Evolutionary conservation across 2,113 vertebrate species (phyloP), one percentile per base, ranked within the genome.

Genomic region (Syngnathus scovelli): DNA sequence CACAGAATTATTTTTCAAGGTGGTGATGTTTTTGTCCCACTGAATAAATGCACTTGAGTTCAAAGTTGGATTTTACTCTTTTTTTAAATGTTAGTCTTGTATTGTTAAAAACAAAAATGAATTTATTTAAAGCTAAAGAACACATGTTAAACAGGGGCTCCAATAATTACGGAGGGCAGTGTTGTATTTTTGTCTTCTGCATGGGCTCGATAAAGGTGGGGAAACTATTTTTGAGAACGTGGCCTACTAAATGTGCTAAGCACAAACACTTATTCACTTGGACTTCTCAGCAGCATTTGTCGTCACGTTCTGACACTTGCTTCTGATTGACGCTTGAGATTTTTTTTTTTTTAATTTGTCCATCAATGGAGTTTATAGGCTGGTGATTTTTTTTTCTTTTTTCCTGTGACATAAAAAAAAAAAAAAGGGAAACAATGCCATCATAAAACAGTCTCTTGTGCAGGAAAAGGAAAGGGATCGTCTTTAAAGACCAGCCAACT

Each of bases 371-470:
- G 55, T 81, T 80, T 75, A 69, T 61, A 80, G 79, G 84, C 89
- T 90, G 87, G 86, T 87, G 89, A 89, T 84, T 76, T 89, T 23
- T 62, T 62, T 44, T 88, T 43, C 43, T 8, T 16, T 44, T 23
- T 21, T 67, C 82, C 59, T 84, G 76, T 83, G 83, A 85, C 84
- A 78, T 86, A 82, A 67, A 83, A 67, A 67, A 66, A 18, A n/a
- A 21, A 73, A 75, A 67, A 55, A 43, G 4, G 2, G 70, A 76
- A 72, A 72, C 61, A 37, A 76, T 77, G 70, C 68, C 62, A 71
- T 81, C 76, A 77, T 78, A 76, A 75, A 78, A 68, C 80, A 84
- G 78, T 81, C 74, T 76, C 75, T 82, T 76, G 78, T 64, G 76
- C 77, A 70, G 67, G 66, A 68, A 78, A 64, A 43, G 61, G 23